Conservation (phyloP, 2,113 vertebrate genomes). For the Axis porcinus region DNA sequence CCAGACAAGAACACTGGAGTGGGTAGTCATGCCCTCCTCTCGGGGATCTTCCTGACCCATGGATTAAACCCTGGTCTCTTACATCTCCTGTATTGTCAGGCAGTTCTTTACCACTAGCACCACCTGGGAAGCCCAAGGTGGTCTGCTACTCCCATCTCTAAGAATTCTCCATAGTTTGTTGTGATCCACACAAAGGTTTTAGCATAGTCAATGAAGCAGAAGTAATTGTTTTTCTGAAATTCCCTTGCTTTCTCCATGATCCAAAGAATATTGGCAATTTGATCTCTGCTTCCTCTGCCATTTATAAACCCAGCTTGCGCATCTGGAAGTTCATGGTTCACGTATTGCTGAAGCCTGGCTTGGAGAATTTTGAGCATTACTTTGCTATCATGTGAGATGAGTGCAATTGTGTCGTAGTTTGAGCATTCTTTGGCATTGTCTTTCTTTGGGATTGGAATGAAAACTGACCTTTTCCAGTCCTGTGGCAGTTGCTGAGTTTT, state of each 20-base stretch:
- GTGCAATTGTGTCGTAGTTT: not conserved
- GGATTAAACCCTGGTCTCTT: not conserved
- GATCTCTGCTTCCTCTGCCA: not conserved
- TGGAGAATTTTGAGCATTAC: not conserved
- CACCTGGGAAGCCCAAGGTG: not conserved
- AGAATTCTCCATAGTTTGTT: not conserved
- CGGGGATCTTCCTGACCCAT: not conserved
- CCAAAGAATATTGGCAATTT: not conserved
- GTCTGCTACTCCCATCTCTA: not conserved
- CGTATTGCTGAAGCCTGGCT: not conserved
- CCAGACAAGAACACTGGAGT: not conserved
- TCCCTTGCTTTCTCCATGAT: not conserved
- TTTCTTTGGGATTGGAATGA: not conserved
- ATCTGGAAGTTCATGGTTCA: not conserved
- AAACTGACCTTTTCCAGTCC: not conserved
- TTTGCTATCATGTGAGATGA: not conserved
- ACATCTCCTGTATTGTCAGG: not conserved
- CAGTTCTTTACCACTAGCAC: not conserved
- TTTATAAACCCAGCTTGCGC: not conserved
- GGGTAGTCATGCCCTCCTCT: not conserved
- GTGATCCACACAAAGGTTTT: not conserved
- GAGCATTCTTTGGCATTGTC: not conserved
- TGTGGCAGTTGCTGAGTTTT: accelerated
- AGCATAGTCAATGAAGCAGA: not conserved
- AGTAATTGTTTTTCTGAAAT: not conserved